A percentile compares a stretch with the other conserved stretches of the same genome.
Evolutionary conservation across 1,140 invertebrate genomes (phyloP).

Genomic region (Batillaria attramentaria): DNA sequence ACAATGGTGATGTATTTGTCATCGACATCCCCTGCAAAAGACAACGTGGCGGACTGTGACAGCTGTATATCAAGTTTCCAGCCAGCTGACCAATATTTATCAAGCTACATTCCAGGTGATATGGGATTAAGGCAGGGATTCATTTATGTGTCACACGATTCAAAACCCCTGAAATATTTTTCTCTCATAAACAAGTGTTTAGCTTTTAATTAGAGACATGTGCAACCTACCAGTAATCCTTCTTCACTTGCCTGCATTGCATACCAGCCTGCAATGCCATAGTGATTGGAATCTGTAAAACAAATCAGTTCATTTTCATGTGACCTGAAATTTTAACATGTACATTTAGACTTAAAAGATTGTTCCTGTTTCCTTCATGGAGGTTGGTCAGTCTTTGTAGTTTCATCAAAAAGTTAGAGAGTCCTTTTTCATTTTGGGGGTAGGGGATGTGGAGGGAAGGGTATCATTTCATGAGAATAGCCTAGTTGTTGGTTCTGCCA

Average conservation of each 20-base stretch:
- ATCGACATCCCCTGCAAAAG: slow-evolving; percentile 83
- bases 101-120: not conserved
- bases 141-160: too few relatives aligned
- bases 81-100: not conserved
- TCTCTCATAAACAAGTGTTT: not conserved
- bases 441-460: too few relatives aligned
- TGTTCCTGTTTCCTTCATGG: too few relatives aligned
- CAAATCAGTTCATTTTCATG: too few relatives aligned
- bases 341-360: too few relatives aligned
- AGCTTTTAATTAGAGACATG: not conserved
- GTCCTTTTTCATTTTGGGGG: too few relatives aligned
- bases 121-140: not conserved
- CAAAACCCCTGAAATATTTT: too few relatives aligned
- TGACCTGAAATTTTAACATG: too few relatives aligned
- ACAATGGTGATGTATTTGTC: slow-evolving; percentile 93
- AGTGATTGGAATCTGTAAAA: slow-evolving; percentile 83
- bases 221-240: slow-evolving; percentile 78
- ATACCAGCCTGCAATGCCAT: slow-evolving; percentile 93
- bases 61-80: not conserved
- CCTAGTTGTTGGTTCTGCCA: too few relatives aligned
- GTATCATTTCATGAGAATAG: too few relatives aligned
- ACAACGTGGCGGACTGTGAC: not conserved
- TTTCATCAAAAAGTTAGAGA: too few relatives aligned
- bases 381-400: too few relatives aligned
- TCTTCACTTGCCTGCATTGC: slow-evolving; percentile 81